A percentile compares a stretch with the other conserved stretches of the same genome.
These are phyloP conservation scores for Boulengeromyrus knoepffleri DNA, from an alignment of 2,113 vertebrate genomes.

Conservation along the genomic window DNA sequence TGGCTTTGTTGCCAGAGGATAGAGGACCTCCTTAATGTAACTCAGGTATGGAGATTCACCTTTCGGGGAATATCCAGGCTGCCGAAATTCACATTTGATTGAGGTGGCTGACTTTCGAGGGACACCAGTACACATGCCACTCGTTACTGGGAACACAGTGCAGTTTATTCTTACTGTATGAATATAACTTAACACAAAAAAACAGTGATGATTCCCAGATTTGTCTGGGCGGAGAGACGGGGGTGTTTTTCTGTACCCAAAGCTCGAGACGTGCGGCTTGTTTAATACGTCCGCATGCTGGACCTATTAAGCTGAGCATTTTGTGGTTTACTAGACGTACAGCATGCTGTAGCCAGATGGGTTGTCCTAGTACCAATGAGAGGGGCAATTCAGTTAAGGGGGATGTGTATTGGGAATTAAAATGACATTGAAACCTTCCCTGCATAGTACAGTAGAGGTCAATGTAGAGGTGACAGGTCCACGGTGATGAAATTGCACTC, in stretches of 20 bases:
- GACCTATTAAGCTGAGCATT: not conserved
- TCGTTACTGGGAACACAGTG: not conserved
- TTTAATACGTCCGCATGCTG: not conserved
- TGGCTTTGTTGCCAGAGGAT: not conserved
- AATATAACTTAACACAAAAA: not conserved
- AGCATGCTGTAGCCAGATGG: not conserved
- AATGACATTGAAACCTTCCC: not conserved
- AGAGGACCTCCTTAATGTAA: not conserved
- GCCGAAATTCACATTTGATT: not conserved
- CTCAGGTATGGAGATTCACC: not conserved
- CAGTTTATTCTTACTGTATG: not conserved
- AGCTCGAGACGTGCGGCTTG: not conserved
- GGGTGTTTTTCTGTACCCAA: not conserved
- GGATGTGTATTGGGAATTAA: not conserved
- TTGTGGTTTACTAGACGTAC: not conserved
- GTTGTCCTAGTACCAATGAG: not conserved
- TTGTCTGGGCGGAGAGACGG: not conserved
- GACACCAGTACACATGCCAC: not conserved
- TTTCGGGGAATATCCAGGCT: not conserved
- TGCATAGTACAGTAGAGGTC: not conserved
- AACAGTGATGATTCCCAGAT: not conserved
- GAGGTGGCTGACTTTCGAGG: not conserved
- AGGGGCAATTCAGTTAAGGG: not conserved
- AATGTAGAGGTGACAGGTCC: not conserved
- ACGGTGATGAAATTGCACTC: not conserved